These are phyloP conservation scores for Cataglyphis rosenhaueri DNA, from an alignment of 2,888 invertebrate genomes.

Conservation along the genomic window DNA sequence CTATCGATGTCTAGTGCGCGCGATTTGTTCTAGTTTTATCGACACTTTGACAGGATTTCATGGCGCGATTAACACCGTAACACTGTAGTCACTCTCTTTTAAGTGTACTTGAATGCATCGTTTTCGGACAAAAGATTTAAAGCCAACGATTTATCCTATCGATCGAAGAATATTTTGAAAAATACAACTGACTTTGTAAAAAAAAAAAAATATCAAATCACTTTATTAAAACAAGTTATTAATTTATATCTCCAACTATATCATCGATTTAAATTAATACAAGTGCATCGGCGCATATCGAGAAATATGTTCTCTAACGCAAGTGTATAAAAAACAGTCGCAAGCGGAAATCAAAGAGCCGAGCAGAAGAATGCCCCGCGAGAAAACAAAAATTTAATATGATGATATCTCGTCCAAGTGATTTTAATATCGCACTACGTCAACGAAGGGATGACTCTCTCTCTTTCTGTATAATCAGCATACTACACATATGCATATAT, in stretches of 20 bases:
- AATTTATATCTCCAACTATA: background rate
- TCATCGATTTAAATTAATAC: conserved; percentile 9
- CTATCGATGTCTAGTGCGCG: background rate
- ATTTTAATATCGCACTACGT: conserved; percentile 72
- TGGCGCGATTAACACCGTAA: conserved; percentile 6
- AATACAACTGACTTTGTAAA: background rate
- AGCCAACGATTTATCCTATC: background rate
- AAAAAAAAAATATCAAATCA: too few species aligned
- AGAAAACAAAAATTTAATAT: conserved; percentile 67
- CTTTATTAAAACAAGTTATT: background rate
- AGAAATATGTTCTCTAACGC: background rate
- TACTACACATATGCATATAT: background rate
- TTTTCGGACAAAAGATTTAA: background rate
- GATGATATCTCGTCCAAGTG: conserved; percentile 60
- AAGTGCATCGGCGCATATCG: conserved; percentile 18
- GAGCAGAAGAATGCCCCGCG: conserved; percentile 30
- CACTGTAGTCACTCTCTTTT: background rate
- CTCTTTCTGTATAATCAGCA: conserved; percentile 7
- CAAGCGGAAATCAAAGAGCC: conserved; percentile 42
- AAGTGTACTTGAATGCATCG: background rate
- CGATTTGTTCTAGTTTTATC: conserved; percentile 14
- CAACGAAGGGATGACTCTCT: conserved; percentile 39
- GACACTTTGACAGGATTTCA: conserved; percentile 14
- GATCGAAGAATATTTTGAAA: background rate
- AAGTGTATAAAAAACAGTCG: conserved; percentile 19